A percentile compares a stretch with the other conserved stretches of the same genome.
Evolutionary conservation across 2,113 vertebrate species (phyloP).

Genomic region (Corvus moneduloides): DNA sequence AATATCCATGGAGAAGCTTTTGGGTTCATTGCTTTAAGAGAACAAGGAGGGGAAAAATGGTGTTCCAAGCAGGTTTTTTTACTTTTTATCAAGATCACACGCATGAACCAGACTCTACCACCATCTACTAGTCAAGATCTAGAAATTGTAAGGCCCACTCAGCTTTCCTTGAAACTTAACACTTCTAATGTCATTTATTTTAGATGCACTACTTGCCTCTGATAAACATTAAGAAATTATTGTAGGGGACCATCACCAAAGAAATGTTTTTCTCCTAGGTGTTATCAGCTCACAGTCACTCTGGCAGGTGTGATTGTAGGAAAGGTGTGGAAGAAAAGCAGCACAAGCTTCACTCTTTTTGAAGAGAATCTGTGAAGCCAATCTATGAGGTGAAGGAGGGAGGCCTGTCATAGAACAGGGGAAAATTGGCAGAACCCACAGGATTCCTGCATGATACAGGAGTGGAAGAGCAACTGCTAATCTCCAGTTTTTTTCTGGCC

Average conservation of each 20-base stretch:
- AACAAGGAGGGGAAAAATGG: not conserved
- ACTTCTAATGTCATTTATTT: not conserved
- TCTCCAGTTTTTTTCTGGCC: not conserved
- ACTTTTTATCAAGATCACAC: not conserved
- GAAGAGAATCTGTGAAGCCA: not conserved
- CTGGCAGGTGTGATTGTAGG: not conserved
- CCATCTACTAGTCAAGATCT: not conserved
- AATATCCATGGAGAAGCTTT: not conserved
- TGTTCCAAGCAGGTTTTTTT: not conserved
- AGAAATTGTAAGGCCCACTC: not conserved
- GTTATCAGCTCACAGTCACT: not conserved
- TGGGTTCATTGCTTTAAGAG: not conserved
- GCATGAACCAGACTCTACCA: not conserved
- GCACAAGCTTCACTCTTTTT: not conserved
- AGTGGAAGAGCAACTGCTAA: not conserved
- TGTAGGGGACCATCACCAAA: not conserved
- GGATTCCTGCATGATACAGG: not conserved
- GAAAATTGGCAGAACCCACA: not conserved
- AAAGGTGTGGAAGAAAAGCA: not conserved
- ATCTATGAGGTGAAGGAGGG: not conserved
- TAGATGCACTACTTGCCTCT: fast-evolving
- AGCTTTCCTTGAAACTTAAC: not conserved
- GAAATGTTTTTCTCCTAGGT: not conserved
- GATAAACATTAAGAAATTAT: not conserved
- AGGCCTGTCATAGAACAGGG: not conserved